phyloP scores from a whole-genome alignment of 2,113 vertebrate genomes.

The Raja brachyura region DNA sequence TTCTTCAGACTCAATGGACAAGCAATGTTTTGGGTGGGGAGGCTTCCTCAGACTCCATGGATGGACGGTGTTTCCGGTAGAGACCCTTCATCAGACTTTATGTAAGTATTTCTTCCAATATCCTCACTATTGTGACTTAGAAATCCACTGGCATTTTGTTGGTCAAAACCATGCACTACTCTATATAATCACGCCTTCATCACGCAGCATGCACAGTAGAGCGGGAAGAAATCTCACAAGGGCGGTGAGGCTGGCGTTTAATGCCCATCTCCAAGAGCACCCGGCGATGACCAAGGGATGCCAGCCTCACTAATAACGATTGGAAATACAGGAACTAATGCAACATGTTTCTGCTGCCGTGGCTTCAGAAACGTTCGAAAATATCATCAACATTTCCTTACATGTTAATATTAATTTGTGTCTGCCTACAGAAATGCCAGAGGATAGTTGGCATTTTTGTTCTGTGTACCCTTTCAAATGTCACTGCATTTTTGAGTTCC shows the following conservation, averaged over 20 bases:
- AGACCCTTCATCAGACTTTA: too few relatives aligned
- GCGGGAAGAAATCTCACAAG: too few relatives aligned
- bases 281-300: not conserved
- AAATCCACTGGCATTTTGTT: not conserved
- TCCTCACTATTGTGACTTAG: not conserved
- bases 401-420: not conserved
- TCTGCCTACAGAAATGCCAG: not conserved
- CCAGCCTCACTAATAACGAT: not conserved
- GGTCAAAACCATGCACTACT: not conserved
- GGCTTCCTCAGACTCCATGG: too few relatives aligned
- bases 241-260: too few relatives aligned
- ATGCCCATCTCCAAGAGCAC: not conserved
- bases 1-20: too few relatives aligned
- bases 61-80: too few relatives aligned
- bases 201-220: not conserved
- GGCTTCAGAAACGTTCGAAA: not conserved
- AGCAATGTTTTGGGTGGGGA: too few relatives aligned
- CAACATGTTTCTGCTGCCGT: not conserved
- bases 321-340: not conserved
- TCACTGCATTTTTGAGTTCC: not conserved
- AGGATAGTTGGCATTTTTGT: not conserved
- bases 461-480: not conserved
- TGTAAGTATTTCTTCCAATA: not conserved
- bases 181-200: not conserved
- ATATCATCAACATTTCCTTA: not conserved